These are phyloP conservation scores for Columbina picui DNA, from an alignment of 2,113 vertebrate species.

Conservation along the genomic window DNA sequence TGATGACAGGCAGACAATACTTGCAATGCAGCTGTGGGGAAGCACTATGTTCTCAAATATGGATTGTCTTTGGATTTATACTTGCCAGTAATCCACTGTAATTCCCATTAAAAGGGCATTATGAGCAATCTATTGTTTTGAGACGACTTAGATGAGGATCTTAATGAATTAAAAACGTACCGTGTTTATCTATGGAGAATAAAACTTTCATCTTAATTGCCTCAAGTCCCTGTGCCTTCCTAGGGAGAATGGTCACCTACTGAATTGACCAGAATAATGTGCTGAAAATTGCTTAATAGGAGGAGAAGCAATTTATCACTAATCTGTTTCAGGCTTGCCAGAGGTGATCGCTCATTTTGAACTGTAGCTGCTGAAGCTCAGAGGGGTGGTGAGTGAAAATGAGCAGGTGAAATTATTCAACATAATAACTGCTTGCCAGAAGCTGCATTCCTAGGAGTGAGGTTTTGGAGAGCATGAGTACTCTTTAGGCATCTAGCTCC, in stretches of 20 bases:
- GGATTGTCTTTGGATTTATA: not conserved
- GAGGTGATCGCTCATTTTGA: not conserved
- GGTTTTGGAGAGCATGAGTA: not conserved
- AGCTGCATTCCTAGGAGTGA: not conserved
- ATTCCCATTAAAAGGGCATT: not conserved
- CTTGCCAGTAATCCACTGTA: not conserved
- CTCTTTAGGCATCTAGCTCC: not conserved
- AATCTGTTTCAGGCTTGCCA: conserved; percentile 4
- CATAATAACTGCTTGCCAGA: not conserved
- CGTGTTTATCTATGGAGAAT: not conserved
- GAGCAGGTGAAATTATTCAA: not conserved
- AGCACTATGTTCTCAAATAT: not conserved
- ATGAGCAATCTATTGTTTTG: not conserved
- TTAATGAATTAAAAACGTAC: not conserved
- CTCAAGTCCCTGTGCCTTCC: not conserved
- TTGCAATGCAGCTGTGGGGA: not conserved
- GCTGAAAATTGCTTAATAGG: conserved; percentile 18
- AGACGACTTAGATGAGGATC: not conserved
- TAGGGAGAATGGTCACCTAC: not conserved
- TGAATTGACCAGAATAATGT: conserved; percentile 29
- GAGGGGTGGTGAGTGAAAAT: not conserved
- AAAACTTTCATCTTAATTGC: conserved; percentile 1
- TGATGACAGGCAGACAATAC: not conserved
- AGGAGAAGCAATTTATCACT: conserved; percentile 7
- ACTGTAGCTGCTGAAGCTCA: not conserved